Evolutionary conservation across 2,888 invertebrate species (phyloP).

Genomic region (Cheilosia variabilis): DNA sequence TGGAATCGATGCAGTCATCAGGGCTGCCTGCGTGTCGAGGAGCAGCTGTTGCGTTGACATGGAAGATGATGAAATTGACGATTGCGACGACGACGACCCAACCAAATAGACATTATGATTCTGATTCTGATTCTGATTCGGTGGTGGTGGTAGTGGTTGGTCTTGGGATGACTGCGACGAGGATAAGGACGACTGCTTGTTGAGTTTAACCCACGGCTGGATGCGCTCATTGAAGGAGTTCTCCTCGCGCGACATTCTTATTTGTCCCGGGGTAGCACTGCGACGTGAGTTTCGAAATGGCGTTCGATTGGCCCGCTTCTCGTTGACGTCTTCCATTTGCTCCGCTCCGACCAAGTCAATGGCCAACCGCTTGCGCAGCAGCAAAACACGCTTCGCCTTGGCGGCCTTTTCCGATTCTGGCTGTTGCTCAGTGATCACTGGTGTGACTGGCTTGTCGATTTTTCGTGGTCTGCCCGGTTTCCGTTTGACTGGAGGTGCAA

Average conservation of each 20-base stretch:
- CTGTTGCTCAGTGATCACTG: not conserved
- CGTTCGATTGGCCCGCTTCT: conserved; percentile 77
- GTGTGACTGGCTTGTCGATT: conserved; percentile 72
- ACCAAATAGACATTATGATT: conserved; percentile 54
- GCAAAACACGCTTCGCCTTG: conserved; percentile 81
- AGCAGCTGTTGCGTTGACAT: conserved; percentile 45
- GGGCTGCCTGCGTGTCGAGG: conserved; percentile 22
- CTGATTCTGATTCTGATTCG: conserved; percentile 35
- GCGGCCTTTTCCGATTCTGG: conserved; percentile 69
- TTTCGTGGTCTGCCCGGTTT: conserved; percentile 84
- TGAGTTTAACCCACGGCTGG: conserved; percentile 40
- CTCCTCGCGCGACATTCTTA: conserved; percentile 44
- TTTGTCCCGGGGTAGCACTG: conserved; percentile 77
- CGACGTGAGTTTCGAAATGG: conserved; percentile 80
- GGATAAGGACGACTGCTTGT: conserved; percentile 59
- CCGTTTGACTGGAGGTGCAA: conserved; percentile 79
- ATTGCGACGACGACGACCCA: conserved; percentile 61
- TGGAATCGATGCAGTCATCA: conserved; percentile 16
- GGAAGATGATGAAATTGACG: conserved; percentile 60
- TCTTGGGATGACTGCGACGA: conserved; percentile 64
- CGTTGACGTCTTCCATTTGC: conserved; percentile 68
- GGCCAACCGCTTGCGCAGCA: conserved; percentile 81
- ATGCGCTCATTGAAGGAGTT: conserved; percentile 48
- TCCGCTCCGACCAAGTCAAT: conserved; percentile 81
- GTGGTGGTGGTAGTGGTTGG: conserved; percentile 2